Conservation (phyloP, 1,140 invertebrate genomes). For the Drosophila lini region DNA sequence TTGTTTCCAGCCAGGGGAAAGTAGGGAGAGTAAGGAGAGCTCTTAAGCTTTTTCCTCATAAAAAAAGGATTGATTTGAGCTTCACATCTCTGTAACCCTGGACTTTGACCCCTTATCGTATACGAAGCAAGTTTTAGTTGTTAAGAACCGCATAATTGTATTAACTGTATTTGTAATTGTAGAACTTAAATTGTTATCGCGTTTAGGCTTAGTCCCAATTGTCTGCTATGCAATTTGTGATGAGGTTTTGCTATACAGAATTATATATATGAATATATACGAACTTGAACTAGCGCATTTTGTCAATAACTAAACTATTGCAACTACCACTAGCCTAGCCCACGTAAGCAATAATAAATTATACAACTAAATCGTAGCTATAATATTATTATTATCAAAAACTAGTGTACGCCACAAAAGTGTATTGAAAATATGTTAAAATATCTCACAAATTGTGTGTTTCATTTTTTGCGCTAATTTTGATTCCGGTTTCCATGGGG, state of each 20-base stretch:
- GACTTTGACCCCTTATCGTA: constrained; percentile 26
- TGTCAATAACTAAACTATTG: constrained; percentile 51
- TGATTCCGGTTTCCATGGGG: constrained; percentile 1
- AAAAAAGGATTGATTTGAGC: constrained; percentile 8
- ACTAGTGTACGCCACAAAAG: constrained; percentile 53
- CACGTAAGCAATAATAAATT: constrained; percentile 81
- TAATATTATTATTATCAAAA: constrained; percentile 54
- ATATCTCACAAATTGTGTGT: constrained; percentile 63
- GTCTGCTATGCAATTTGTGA: constrained; percentile 70
- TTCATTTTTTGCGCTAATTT: constrained; percentile 40
- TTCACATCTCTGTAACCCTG: not conserved
- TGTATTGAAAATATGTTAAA: constrained; percentile 81
- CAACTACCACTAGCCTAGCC: constrained; percentile 66
- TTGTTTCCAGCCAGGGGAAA: constrained; percentile 1
- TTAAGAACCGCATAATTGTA: constrained; percentile 47
- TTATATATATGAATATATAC: constrained; percentile 24
- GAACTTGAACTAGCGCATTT: constrained; percentile 49
- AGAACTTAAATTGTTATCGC: constrained; percentile 66
- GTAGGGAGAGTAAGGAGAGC: not conserved
- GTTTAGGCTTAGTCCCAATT: constrained; percentile 55
- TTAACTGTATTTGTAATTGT: constrained; percentile 61
- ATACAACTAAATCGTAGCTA: constrained; percentile 62
- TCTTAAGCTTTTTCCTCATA: not conserved
- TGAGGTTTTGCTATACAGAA: constrained; percentile 61
- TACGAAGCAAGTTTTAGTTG: constrained; percentile 56